Evolutionary conservation across 2,888 invertebrate species (phyloP).

Genomic region (Drosophila rubida): DNA sequence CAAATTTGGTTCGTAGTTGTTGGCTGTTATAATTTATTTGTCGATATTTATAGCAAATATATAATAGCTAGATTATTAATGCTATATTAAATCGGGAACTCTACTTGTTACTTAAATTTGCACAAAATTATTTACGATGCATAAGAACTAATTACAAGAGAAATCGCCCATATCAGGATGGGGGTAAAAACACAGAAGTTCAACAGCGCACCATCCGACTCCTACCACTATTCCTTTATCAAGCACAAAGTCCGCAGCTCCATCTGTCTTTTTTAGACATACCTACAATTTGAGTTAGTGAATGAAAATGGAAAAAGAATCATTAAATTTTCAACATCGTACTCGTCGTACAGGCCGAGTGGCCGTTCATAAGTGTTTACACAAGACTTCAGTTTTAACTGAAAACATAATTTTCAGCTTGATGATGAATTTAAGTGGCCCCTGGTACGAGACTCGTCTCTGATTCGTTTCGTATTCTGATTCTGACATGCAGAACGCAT

Average conservation of each 20-base stretch:
- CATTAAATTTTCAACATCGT: conserved; percentile 62
- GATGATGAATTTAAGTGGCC: conserved; percentile 70
- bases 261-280: neutral
- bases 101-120: neutral
- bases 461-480: conserved; percentile 7
- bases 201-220: neutral
- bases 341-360: conserved; percentile 44
- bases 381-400: conserved; percentile 84
- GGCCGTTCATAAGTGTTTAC: conserved; percentile 83
- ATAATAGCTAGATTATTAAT: no score
- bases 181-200: neutral
- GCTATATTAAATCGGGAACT: no score
- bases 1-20: no score
- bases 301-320: conserved; percentile 40
- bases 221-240: neutral
- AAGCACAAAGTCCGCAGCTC: neutral
- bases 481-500: conserved; percentile 33
- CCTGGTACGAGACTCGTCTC: conserved; percentile 2
- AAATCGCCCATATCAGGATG: neutral
- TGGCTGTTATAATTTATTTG: no score
- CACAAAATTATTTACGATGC: neutral
- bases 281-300: conserved; percentile 19
- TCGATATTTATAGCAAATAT: no score
- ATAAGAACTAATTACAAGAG: conserved; percentile 1
- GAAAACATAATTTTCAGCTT: conserved; percentile 83